phyloP scores from a whole-genome alignment of 2,888 invertebrate genomes.

The Eumacrocentrus americanus region DNA sequence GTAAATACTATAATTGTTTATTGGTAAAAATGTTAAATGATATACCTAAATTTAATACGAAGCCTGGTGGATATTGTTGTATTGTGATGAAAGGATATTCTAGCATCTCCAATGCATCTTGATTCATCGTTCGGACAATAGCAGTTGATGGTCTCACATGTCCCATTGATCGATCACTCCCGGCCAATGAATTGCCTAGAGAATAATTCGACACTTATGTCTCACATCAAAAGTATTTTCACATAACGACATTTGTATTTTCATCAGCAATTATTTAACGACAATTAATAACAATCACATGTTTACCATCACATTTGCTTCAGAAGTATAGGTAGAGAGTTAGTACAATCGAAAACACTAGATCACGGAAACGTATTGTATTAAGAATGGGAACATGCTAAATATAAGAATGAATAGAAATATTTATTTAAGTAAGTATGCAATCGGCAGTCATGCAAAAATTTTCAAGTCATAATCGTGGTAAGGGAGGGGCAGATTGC shows the following conservation, averaged over 20 bases:
- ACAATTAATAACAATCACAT: no score
- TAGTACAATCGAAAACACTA: neutral
- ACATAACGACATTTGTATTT: no score
- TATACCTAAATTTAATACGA: constrained; percentile 87
- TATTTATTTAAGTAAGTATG: constrained; percentile 5
- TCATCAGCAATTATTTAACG: no score
- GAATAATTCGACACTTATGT: constrained; percentile 10
- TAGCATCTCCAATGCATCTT: constrained; percentile 84
- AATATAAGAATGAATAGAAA: neutral
- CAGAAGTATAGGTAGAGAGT: neutral
- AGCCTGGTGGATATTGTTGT: constrained; percentile 86
- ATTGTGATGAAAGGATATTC: constrained; percentile 97
- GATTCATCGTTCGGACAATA: constrained; percentile 72
- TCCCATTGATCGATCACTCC: constrained; percentile 70
- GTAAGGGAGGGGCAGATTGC: neutral
- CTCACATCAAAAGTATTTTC: no score
- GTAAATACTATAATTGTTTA: no score
- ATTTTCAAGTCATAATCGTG: no score
- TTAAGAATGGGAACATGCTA: neutral
- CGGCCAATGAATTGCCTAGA: constrained; percentile 77
- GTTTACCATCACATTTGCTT: neutral
- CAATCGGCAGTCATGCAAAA: neutral
- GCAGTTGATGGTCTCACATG: constrained; percentile 64
- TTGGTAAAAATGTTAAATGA: no score
- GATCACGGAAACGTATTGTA: neutral